Conservation (phyloP, 1,140 invertebrate species). For the Pseudachorutes palmiensis region DNA sequence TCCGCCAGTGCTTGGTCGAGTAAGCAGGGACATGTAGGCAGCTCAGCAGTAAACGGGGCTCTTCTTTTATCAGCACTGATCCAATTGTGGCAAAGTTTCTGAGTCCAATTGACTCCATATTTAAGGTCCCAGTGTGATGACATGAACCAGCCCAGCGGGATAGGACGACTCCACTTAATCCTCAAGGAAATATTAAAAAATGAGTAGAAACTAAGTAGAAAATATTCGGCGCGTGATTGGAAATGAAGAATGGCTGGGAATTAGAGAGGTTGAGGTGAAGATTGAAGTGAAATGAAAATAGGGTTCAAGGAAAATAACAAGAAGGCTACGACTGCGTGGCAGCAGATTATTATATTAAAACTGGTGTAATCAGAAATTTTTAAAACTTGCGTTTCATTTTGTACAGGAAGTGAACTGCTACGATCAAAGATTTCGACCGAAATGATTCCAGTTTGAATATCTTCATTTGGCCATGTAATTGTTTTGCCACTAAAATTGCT, state of each 20-base stretch:
- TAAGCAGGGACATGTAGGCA: slow-evolving; percentile 84
- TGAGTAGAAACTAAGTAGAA: too few species aligned
- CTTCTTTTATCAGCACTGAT: slow-evolving; percentile 72
- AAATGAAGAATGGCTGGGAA: slow-evolving; percentile 54
- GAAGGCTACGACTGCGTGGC: too few species aligned
- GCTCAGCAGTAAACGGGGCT: slow-evolving; percentile 59
- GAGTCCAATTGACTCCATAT: slow-evolving; percentile 65
- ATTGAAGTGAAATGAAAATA: too few species aligned
- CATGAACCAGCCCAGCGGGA: slow-evolving; percentile 89
- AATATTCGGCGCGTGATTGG: slow-evolving; percentile 71
- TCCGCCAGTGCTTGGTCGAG: slow-evolving; percentile 81
- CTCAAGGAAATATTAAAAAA: slow-evolving; percentile 40
- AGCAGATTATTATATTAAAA: too few species aligned
- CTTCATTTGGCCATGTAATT: slow-evolving; percentile 56
- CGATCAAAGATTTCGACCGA: too few species aligned
- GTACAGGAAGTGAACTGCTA: too few species aligned
- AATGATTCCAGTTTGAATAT: slow-evolving; percentile 79
- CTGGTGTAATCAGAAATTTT: too few species aligned
- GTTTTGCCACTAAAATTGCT: slow-evolving; percentile 54
- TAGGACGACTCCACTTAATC: slow-evolving; percentile 77
- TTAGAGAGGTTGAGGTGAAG: slow-evolving; percentile 82
- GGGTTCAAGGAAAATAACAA: too few species aligned
- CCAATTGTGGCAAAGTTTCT: slow-evolving; percentile 77
- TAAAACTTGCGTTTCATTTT: too few species aligned
- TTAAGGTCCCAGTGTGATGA: slow-evolving; percentile 70